Conservation (phyloP, 2,888 invertebrate species). For the Pyrocoelia pectoralis region DNA sequence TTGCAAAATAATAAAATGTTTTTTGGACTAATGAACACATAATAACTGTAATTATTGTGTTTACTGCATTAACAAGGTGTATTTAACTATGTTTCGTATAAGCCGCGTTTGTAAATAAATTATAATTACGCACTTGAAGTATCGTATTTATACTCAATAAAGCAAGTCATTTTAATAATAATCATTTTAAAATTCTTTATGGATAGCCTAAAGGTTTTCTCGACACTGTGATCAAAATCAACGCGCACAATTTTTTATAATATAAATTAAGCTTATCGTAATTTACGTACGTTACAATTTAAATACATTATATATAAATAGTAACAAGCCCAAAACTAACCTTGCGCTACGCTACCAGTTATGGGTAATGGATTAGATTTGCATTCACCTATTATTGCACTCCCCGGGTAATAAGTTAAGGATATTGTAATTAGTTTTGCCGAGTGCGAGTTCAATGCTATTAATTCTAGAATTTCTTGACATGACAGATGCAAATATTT, state of each 20-base stretch:
- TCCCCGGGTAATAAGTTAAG: background rate
- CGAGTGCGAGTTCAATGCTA: background rate
- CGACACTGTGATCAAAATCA: background rate
- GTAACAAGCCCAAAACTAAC: constrained; percentile 1
- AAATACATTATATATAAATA: background rate
- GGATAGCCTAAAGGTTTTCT: background rate
- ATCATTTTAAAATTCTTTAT: background rate
- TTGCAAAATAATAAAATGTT: too few species aligned
- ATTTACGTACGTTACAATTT: background rate
- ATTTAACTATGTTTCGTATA: background rate
- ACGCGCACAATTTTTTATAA: too few species aligned
- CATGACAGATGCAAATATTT: background rate
- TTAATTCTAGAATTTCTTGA: background rate
- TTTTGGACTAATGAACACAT: background rate
- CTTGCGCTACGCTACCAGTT: background rate
- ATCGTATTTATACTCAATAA: background rate
- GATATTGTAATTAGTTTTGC: constrained; percentile 1
- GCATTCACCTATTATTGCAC: constrained; percentile 1
- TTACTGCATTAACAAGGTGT: background rate
- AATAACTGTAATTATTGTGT: background rate
- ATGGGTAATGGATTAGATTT: constrained; percentile 1
- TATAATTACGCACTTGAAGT: background rate
- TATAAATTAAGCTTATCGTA: too few species aligned
- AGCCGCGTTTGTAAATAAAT: background rate
- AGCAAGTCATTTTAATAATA: background rate